Evolutionary conservation across 92 coral and sea anemone species (phyloP).

Genomic region (Zoanthus sociatus): DNA sequence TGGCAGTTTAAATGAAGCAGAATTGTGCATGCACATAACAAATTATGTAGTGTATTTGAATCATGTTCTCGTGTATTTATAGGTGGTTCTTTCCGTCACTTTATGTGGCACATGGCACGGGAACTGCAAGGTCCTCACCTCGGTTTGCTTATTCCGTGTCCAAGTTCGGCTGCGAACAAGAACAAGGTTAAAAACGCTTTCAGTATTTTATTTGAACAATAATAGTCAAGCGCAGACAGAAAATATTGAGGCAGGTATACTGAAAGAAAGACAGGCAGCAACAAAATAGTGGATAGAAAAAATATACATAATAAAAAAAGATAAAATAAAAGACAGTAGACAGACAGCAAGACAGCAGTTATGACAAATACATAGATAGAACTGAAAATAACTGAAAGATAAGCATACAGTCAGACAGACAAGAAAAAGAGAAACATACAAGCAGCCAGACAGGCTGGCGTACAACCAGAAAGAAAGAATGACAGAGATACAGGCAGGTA

Average conservation of each 20-base stretch:
- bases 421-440: background rate
- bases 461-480: background rate
- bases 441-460: background rate
- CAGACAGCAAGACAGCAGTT: background rate
- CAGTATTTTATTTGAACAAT: background rate
- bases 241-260: background rate
- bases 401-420: background rate
- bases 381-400: background rate
- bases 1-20: no score
- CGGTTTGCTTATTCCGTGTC: slow-evolving; percentile 86
- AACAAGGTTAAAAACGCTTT: slow-evolving; percentile 70
- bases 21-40: no score
- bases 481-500: background rate
- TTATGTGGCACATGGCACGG: slow-evolving; percentile 99
- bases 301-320: no score
- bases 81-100: slow-evolving; percentile 99
- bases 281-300: no score
- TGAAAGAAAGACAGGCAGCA: background rate
- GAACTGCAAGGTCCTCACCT: slow-evolving; percentile 91
- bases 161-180: slow-evolving; percentile 98
- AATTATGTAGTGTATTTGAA: background rate
- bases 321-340: no score
- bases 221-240: background rate
- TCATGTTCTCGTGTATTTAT: background rate
- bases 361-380: background rate